phyloP scores from a whole-genome alignment of 2,113 vertebrate genomes.

The Rousettus leschenaultii region DNA sequence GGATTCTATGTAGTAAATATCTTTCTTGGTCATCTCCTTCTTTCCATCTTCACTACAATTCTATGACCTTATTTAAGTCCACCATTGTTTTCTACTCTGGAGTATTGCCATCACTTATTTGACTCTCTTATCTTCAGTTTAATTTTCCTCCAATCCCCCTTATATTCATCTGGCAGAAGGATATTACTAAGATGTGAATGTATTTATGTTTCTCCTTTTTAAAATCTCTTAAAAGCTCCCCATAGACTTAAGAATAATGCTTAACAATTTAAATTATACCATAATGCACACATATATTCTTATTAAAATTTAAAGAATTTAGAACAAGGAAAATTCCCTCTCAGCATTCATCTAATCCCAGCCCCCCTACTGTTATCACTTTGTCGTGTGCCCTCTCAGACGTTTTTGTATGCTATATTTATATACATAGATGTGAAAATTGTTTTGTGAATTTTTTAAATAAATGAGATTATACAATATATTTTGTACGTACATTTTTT shows the following conservation, averaged over 20 bases:
- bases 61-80: not conserved
- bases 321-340: not conserved
- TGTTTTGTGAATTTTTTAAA: conserved; percentile 9
- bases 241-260: not conserved
- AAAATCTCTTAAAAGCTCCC: not conserved
- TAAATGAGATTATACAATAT: not conserved
- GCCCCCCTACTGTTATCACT: not conserved
- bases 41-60: not conserved
- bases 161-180: not conserved
- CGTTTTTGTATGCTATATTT: not conserved
- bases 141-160: not conserved
- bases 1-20: not conserved
- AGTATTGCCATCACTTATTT: not conserved
- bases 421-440: not conserved
- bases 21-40: not conserved
- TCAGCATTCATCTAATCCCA: not conserved
- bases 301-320: conserved; percentile 26
- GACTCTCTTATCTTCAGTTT: not conserved
- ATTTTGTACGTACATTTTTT: not conserved
- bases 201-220: not conserved
- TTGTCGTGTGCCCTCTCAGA: not conserved
- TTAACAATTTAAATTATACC: not conserved
- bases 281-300: not conserved
- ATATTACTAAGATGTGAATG: not conserved
- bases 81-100: not conserved